Percentiles rank a stretch among this genome's conserved stretches.
Conservation (phyloP, 2,113 vertebrate genomes). For the Dromaius novaehollandiae region DNA sequence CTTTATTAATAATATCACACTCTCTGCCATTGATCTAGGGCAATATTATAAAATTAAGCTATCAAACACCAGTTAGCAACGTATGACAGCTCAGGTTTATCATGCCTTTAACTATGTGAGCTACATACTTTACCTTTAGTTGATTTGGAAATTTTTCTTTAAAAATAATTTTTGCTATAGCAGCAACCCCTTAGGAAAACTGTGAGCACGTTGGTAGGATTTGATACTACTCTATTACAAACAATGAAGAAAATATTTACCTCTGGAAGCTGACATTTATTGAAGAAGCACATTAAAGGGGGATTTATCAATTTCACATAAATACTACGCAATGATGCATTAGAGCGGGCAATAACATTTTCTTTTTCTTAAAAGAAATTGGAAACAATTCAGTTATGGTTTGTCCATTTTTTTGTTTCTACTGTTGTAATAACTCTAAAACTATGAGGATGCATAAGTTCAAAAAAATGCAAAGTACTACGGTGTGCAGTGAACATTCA, state of each 20-base stretch:
- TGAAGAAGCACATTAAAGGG: constrained; percentile 28
- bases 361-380: neutral
- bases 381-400: neutral
- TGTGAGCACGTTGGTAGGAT: neutral
- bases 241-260: constrained; percentile 7
- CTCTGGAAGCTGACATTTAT: constrained; percentile 4
- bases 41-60: constrained; percentile 70
- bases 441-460: neutral
- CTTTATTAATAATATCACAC: constrained; percentile 67
- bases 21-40: constrained; percentile 66
- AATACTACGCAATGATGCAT: neutral
- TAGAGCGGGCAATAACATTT: neutral
- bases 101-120: neutral
- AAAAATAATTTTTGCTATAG: neutral
- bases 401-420: neutral
- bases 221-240: neutral
- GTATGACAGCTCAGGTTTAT: constrained; percentile 54
- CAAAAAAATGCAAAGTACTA: neutral
- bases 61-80: constrained; percentile 63
- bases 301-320: constrained; percentile 30
- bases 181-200: neutral
- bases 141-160: constrained; percentile 36
- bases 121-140: neutral
- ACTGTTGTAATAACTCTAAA: neutral
- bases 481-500: neutral